These are phyloP conservation scores for Masticophis lateralis DNA, from an alignment of 2,797 vertebrate genomes.

Conservation along the genomic window DNA sequence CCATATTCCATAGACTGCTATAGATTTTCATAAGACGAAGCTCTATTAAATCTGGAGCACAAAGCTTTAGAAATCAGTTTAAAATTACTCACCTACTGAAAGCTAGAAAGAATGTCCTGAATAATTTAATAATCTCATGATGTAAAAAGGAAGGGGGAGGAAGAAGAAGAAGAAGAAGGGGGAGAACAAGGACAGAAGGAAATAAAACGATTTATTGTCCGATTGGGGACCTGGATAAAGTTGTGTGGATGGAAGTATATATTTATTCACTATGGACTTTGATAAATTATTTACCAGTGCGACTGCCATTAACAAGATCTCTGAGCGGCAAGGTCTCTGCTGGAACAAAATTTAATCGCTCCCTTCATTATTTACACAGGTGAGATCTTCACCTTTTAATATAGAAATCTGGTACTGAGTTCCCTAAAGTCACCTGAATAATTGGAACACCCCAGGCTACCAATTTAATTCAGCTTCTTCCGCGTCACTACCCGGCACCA, in stretches of 20 bases:
- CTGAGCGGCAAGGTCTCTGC: slow-evolving; percentile 64
- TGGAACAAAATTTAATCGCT: slow-evolving; percentile 69
- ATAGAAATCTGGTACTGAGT: slow-evolving; percentile 51
- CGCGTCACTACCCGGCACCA: neutral
- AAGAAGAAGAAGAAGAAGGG: slow-evolving; percentile 52
- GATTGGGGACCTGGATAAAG: slow-evolving; percentile 65
- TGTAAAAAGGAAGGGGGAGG: slow-evolving; percentile 52
- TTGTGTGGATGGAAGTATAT: slow-evolving; percentile 63
- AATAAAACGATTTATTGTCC: slow-evolving; percentile 61
- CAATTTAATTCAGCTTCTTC: slow-evolving; percentile 41
- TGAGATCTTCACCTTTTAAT: slow-evolving; percentile 60
- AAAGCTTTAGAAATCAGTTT: slow-evolving; percentile 66
- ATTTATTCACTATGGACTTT: slow-evolving; percentile 72
- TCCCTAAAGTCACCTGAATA: slow-evolving; percentile 58
- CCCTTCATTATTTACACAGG: slow-evolving; percentile 54
- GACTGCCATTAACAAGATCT: slow-evolving; percentile 64
- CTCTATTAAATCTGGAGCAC: slow-evolving; percentile 45
- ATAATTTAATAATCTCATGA: slow-evolving; percentile 72
- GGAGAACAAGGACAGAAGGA: neutral
- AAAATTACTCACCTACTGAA: slow-evolving; percentile 63
- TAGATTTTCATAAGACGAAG: slow-evolving; percentile 50
- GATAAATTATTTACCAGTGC: slow-evolving; percentile 74
- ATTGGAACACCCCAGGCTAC: slow-evolving; percentile 43
- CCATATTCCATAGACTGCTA: slow-evolving; percentile 31
- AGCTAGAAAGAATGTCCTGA: slow-evolving; percentile 64